Percentiles rank a stretch among this genome's conserved stretches.
phyloP scores from a whole-genome alignment of 2,113 vertebrate genomes.

The Gulo gulo region DNA sequence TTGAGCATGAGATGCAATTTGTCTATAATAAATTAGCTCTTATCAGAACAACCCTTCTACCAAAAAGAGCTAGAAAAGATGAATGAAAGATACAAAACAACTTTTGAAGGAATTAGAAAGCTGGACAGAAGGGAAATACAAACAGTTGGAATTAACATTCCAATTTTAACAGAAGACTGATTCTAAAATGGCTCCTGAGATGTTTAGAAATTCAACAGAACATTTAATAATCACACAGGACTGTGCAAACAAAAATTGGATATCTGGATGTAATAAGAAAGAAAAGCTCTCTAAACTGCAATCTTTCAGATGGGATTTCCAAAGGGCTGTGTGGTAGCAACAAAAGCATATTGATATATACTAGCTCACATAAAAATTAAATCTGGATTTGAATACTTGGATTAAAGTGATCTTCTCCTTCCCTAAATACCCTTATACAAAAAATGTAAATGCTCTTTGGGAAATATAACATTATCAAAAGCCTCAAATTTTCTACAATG shows the following conservation, averaged over 20 bases:
- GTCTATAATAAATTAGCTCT: not conserved
- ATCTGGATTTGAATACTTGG: not conserved
- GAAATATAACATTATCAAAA: not conserved
- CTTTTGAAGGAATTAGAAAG: not conserved
- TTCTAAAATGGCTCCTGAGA: not conserved
- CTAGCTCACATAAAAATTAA: not conserved
- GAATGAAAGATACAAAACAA: not conserved
- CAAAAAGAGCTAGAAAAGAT: not conserved
- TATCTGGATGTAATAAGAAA: not conserved
- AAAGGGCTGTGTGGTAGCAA: not conserved
- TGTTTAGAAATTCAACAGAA: not conserved
- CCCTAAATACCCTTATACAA: not conserved
- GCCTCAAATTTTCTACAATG: not conserved
- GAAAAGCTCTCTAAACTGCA: not conserved
- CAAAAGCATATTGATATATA: not conserved
- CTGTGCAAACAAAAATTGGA: not conserved
- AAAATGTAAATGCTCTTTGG: not conserved
- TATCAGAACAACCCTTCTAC: not conserved
- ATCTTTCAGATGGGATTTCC: not conserved
- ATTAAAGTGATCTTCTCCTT: not conserved
- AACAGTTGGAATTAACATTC: not conserved
- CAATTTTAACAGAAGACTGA: not conserved
- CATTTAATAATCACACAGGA: not conserved
- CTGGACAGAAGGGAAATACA: not conserved
- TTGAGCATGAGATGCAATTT: not conserved